These are phyloP conservation scores for Sepioteuthis lessoniana DNA, from an alignment of 2,888 invertebrate genomes.

Conservation along the genomic window DNA sequence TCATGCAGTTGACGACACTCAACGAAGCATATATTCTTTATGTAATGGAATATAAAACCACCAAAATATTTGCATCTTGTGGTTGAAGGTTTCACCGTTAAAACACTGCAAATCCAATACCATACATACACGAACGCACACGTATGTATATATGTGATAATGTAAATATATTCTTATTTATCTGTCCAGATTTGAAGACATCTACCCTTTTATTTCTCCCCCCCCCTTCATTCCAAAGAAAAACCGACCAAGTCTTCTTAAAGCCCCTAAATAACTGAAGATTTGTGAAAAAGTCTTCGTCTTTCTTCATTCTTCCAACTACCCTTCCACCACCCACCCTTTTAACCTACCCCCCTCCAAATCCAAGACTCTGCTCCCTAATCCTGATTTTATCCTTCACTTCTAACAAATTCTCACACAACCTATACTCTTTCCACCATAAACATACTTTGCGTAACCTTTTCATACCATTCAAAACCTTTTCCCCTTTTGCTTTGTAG, in stretches of 20 bases:
- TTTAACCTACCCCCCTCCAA: not conserved
- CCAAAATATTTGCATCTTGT: no score
- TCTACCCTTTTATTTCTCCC: not conserved
- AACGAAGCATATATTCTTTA: no score
- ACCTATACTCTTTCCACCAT: not conserved
- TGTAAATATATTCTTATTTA: no score
- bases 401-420: not conserved
- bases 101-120: not conserved
- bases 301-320: not conserved
- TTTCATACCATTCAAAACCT: not conserved
- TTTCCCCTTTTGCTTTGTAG: not conserved
- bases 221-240: not conserved
- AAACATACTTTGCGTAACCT: not conserved
- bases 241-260: not conserved
- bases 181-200: not conserved
- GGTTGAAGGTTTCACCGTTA: not conserved
- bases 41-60: no score
- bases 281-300: not conserved
- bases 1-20: no score
- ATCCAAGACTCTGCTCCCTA: not conserved
- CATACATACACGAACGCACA: not conserved
- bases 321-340: not conserved
- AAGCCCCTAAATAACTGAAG: not conserved
- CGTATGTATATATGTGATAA: no score
- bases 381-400: not conserved